These are phyloP conservation scores for Anniella stebbinsi DNA, from an alignment of 2,797 vertebrate genomes.

Conservation along the genomic window DNA sequence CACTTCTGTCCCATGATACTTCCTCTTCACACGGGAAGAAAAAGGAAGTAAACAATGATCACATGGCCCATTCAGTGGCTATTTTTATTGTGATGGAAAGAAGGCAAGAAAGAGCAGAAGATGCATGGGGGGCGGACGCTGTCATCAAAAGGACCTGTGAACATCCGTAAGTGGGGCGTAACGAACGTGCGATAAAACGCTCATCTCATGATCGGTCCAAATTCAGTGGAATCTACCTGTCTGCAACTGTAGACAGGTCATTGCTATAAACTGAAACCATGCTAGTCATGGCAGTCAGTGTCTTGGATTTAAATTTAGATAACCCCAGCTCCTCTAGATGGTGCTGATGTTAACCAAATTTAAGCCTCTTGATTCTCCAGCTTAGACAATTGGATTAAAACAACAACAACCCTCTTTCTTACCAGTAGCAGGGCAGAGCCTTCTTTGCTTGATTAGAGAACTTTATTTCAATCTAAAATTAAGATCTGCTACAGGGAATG, in stretches of 20 bases:
- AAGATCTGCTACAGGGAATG: slow-evolving; percentile 38
- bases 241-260: neutral
- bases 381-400: neutral
- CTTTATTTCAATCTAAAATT: slow-evolving; percentile 29
- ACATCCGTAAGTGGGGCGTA: too few relatives aligned
- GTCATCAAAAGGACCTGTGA: too few relatives aligned
- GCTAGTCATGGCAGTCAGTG: neutral
- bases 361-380: neutral
- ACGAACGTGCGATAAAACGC: too few relatives aligned
- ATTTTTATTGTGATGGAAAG: too few relatives aligned
- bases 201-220: neutral
- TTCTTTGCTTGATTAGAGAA: slow-evolving; percentile 12
- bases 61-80: too few relatives aligned
- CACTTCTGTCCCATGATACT: too few relatives aligned
- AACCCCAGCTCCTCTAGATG: slow-evolving; percentile 5
- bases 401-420: neutral
- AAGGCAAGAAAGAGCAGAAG: too few relatives aligned
- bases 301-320: neutral
- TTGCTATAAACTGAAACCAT: neutral
- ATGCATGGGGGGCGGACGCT: too few relatives aligned
- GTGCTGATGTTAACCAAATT: neutral
- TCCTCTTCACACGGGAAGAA: too few relatives aligned
- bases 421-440: rapidly evolving
- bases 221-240: neutral
- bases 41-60: too few relatives aligned